Evolutionary conservation across 1,140 invertebrate genomes (phyloP).

Genomic region (Mizuhopecten yessoensis): DNA sequence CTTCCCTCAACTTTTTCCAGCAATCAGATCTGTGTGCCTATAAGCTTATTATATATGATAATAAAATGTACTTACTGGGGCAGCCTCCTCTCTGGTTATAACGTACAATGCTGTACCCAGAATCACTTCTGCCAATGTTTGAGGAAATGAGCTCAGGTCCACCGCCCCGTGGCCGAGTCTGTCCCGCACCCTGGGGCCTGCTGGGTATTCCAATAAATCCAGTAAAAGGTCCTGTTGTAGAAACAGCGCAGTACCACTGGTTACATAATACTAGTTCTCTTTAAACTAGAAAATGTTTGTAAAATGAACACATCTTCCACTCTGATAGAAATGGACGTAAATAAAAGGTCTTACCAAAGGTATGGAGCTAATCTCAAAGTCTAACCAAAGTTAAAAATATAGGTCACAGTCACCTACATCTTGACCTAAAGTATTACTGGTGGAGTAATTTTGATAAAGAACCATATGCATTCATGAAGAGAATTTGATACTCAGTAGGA

Average conservation of each 20-base stretch:
- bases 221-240: conserved; percentile 73
- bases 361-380: not conserved
- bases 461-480: too few species aligned
- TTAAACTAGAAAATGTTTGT: conserved; percentile 18
- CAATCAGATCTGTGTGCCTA: too few species aligned
- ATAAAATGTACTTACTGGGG: not conserved
- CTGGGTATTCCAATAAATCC: conserved; percentile 79
- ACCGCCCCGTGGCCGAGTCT: conserved; percentile 80
- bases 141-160: conserved; percentile 58
- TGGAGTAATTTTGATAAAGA: too few species aligned
- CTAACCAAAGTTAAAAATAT: too few species aligned
- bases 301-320: not conserved
- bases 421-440: too few species aligned
- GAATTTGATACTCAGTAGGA: too few species aligned
- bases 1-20: too few species aligned
- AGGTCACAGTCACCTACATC: too few species aligned
- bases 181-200: conserved; percentile 80
- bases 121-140: conserved; percentile 52
- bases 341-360: not conserved
- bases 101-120: conserved; percentile 29
- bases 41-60: not conserved
- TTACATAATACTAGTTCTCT: not conserved
- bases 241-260: not conserved
- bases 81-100: not conserved
- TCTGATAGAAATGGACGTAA: not conserved